Base-by-base conservation (phyloP, 1,140 invertebrate species). In the Diprion similis region DNA sequence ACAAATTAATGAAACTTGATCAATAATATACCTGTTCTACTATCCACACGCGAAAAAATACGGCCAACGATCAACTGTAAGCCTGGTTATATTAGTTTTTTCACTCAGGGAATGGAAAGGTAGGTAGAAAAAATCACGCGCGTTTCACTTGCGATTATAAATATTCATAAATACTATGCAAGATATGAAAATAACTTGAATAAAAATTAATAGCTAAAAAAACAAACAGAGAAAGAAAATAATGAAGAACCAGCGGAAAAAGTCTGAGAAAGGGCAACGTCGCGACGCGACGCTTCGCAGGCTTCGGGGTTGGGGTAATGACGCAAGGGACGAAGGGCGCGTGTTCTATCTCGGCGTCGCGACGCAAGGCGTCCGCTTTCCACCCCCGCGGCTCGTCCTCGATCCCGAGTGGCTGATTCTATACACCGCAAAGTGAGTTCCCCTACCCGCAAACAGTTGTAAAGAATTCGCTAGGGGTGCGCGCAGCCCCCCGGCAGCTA, bases 361-460 rank as follows among this genome's bases (percentile, higher is more conserved):
- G 75, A 77, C 74, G 77, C 80, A 78, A 81, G 76, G 74, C 77
- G 74, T 74, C 45, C 59, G 13, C 59, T 64, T 17, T 64, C 59
- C 17, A 15, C 17, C 59, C 17, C 59, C 59, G 13, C 17, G 13
- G 6, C 59, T 15, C 59, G 59, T 64, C 59, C 59, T 64, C 59
- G 13, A 64, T 64, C 59, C 59, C 13, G 13, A 64, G 13, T 37
- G 24, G 24, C 24, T 37, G 24, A 37, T 37, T 37, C 24, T 37
- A 37, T 37, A 37, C 24, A 37, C 59, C 59, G 13, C 59, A 15
- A 64, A 64, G 13, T 17, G 59, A 72, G 13, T 24, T 18, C 67
- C 19, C 19, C 19, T 13, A 15, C 67, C n/a, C 67, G 82, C 82
- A 84, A 84, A 84, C 82, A 84, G 82, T 83, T 81, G 81, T 84